These are phyloP conservation scores for Drosophila peninsularis DNA, from an alignment of 2,888 invertebrate genomes.

Conservation along the genomic window DNA sequence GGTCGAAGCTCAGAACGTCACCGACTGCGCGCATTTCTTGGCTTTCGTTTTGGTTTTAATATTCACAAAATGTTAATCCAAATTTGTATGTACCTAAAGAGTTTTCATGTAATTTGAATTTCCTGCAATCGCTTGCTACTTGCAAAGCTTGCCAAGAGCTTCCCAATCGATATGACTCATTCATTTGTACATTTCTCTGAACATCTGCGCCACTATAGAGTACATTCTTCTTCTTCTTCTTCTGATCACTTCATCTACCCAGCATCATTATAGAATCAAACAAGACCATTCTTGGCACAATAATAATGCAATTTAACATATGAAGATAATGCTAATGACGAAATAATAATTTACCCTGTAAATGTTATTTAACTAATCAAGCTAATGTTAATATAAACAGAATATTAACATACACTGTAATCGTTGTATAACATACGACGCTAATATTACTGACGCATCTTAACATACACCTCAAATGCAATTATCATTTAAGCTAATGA, in stretches of 20 bases:
- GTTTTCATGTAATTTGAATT: conserved; percentile 36
- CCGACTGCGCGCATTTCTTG: conserved; percentile 35
- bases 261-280: conserved; percentile 11
- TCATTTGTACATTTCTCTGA: conserved; percentile 47
- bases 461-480: neutral
- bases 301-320: conserved; percentile 4
- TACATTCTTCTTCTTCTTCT: conserved; percentile 23
- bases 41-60: conserved; percentile 52
- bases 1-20: conserved; percentile 33
- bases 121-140: conserved; percentile 38
- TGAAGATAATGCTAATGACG: conserved; percentile 5
- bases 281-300: conserved; percentile 6
- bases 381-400: neutral
- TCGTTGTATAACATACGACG: neutral
- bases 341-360: neutral
- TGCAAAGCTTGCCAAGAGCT: conserved; percentile 39
- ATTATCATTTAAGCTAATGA: neutral
- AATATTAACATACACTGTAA: neutral
- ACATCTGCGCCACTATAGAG: conserved; percentile 4
- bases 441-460: neutral
- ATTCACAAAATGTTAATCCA: conserved; percentile 39
- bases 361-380: neutral
- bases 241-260: conserved; percentile 25
- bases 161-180: conserved; percentile 38
- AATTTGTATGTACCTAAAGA: conserved; percentile 36